These are phyloP conservation scores for Tragelaphus imberbis DNA, from an alignment of 2,113 vertebrate species.

Conservation along the genomic window DNA sequence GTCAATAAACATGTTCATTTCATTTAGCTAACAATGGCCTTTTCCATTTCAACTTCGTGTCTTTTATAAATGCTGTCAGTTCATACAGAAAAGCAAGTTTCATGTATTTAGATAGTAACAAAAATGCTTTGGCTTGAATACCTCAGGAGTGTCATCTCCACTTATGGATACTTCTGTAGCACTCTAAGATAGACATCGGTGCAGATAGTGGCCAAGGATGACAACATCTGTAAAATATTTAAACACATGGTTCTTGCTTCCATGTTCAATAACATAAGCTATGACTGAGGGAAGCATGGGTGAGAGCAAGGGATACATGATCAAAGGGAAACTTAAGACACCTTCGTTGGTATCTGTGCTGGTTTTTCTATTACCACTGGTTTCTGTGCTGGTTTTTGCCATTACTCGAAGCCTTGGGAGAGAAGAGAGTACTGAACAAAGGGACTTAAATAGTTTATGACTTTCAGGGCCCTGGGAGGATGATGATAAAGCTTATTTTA, in stretches of 20 bases:
- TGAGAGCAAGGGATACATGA: not conserved
- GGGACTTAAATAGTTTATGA: not conserved
- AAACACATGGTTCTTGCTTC: not conserved
- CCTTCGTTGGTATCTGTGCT: not conserved
- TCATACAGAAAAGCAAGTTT: not conserved
- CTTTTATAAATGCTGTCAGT: not conserved
- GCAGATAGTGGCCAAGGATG: not conserved
- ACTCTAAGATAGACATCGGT: not conserved
- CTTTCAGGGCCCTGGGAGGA: not conserved
- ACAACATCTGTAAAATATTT: not conserved
- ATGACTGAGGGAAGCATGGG: not conserved
- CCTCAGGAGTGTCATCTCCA: not conserved
- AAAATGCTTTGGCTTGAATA: not conserved
- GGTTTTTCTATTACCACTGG: not conserved
- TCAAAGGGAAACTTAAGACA: not conserved
- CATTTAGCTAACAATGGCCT: not conserved
- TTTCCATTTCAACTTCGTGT: not conserved
- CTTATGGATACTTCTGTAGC: not conserved
- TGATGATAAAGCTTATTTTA: not conserved
- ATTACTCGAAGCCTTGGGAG: not conserved
- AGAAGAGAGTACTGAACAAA: not conserved
- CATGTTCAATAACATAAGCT: not conserved
- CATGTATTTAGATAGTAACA: not conserved
- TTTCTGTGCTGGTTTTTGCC: not conserved
- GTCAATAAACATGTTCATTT: not conserved